These are phyloP conservation scores for Calliphora vomitoria DNA, from an alignment of 2,888 invertebrate genomes.

Conservation along the genomic window DNA sequence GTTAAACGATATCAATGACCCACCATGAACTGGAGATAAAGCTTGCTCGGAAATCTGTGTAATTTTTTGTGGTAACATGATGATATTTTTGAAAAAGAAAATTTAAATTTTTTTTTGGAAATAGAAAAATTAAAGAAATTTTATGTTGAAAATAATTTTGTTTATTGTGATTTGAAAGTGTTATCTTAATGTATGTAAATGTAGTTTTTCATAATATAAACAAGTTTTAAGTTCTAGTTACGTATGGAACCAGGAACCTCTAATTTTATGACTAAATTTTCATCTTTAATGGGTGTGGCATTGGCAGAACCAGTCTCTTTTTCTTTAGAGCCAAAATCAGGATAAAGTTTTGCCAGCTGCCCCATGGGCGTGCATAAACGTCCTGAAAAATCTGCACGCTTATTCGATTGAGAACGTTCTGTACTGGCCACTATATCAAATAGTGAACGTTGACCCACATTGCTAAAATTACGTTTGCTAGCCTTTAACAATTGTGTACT, in stretches of 20 bases:
- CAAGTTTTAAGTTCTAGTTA: constrained; percentile 19
- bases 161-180: neutral
- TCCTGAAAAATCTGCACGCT: constrained; percentile 87
- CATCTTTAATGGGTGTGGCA: constrained; percentile 78
- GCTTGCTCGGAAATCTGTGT: constrained; percentile 80
- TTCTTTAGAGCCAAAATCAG: constrained; percentile 86
- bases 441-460: constrained; percentile 84
- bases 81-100: neutral
- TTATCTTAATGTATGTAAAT: neutral
- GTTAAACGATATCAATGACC: neutral
- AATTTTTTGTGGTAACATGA: constrained; percentile 75
- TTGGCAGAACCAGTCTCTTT: constrained; percentile 75
- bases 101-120: constrained; percentile 26
- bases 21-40: constrained; percentile 79
- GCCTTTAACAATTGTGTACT: constrained; percentile 77
- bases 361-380: constrained; percentile 88
- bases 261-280: constrained; percentile 76
- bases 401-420: constrained; percentile 85
- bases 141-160: constrained; percentile 29
- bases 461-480: constrained; percentile 79
- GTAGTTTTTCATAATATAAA: constrained; percentile 2
- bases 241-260: constrained; percentile 56
- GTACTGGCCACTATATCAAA: constrained; percentile 86
- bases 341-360: constrained; percentile 89
- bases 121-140: constrained; percentile 6